Evolutionary conservation across 2,888 invertebrate genomes (phyloP).

Genomic region (Cosmia trapezina): DNA sequence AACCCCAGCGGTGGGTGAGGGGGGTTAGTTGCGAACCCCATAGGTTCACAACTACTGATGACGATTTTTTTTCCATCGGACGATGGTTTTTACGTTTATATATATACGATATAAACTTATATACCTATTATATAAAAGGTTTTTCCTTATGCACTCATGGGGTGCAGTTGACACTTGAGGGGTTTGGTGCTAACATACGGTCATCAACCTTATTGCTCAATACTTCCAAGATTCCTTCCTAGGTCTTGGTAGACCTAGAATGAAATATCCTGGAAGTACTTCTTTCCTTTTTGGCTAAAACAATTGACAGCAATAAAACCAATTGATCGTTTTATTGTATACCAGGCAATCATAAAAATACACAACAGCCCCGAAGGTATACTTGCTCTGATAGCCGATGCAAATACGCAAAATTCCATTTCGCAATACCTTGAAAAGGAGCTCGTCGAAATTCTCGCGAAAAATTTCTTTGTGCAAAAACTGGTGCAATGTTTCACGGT

Average conservation of each 20-base stretch:
- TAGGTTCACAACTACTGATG: too few relatives aligned
- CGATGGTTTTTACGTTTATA: too few relatives aligned
- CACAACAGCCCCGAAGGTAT: too few relatives aligned
- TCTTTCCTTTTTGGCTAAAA: neutral
- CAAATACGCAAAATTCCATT: constrained; percentile 21
- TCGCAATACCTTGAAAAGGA: neutral
- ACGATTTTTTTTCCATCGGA: too few relatives aligned
- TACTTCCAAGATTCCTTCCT: neutral
- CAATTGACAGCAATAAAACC: neutral
- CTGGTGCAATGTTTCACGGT: constrained; percentile 13
- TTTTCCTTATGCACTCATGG: too few relatives aligned
- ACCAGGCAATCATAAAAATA: constrained; percentile 21
- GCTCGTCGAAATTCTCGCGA: constrained; percentile 7
- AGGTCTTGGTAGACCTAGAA: too few relatives aligned
- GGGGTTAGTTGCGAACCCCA: too few relatives aligned
- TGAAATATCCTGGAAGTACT: too few relatives aligned
- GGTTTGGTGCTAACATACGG: neutral
- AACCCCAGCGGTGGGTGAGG: too few relatives aligned
- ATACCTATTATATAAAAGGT: too few relatives aligned
- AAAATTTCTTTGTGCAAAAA: constrained; percentile 10
- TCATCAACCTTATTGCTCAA: neutral
- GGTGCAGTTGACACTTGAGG: too few relatives aligned
- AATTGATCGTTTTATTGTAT: constrained; percentile 13
- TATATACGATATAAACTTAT: too few relatives aligned
- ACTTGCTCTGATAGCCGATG: neutral